Base-by-base conservation (phyloP, 2,888 invertebrate species). In the Subacronicta megacephala region DNA sequence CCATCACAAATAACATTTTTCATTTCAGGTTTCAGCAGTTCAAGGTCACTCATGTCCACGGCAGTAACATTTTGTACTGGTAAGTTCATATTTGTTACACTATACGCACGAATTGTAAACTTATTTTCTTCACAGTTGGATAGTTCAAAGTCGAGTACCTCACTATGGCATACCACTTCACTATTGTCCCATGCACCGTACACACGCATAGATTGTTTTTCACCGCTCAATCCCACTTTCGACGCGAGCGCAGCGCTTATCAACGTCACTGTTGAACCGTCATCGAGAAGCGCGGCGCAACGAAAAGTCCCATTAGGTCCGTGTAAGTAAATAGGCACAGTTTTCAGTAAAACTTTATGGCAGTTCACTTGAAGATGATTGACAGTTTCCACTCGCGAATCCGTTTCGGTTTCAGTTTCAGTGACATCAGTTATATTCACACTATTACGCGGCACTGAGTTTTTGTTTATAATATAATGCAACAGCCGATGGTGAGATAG, bases 261-360 rank as follows among this genome's bases (percentile, higher is more conserved):
- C 9, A 77, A 13, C 2, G 70, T 50, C 9, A 77, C 72, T 1
- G 72, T 71, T 0, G 78, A 67, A 1, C 75, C 80, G 10, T 76
- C 76, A 29, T 79, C 78, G 0, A 77, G 53, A 1, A 78, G 47
- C 7, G 75, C 78, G 29, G 15, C 50, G 1, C 59, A 31, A 13
- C 36, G 49, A 0, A 69, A 7, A 2, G 38, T 46, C 37, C 75
- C 71, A 15, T 70, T 65, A 16, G 70, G 72, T 20, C 74, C 75
- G 7, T 57, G 40, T 10, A 76, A 18, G 5, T 31, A 40, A 1
- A 75, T 54, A 2, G 69, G 72, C 18, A 75, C 67, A n/a, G 52
- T 43, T 67, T 68, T 76, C 33, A 72, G 38, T 12, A 69, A 44
- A 17, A 71, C 63, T 52, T 53, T 62, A 20, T 31, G 26, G 12